These are phyloP conservation scores for Cryptophagus acutangulus DNA, from an alignment of 2,888 invertebrate genomes.

Conservation along the genomic window DNA sequence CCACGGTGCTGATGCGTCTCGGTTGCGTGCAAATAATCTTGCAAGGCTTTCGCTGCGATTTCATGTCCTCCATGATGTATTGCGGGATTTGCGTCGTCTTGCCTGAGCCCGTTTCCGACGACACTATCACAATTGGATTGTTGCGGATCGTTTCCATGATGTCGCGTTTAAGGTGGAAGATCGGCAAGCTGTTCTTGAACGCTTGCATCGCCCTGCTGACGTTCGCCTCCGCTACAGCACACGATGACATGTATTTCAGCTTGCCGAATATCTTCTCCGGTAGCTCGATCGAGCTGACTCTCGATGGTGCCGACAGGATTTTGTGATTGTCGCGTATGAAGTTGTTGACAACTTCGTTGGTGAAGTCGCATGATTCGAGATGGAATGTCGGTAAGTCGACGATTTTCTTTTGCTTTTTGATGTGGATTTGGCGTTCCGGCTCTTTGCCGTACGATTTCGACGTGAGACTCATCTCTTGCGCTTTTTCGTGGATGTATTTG, in stretches of 20 bases:
- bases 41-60: constrained; percentile 57
- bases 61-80: constrained; percentile 76
- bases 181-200: constrained; percentile 64
- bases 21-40: constrained; percentile 93
- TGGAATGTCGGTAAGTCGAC: constrained; percentile 27
- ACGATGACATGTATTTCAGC: constrained; percentile 37
- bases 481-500: constrained; percentile 72
- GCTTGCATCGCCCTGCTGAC: constrained; percentile 36
- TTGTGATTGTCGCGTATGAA: background rate
- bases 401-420: constrained; percentile 29
- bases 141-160: constrained; percentile 62
- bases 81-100: constrained; percentile 97
- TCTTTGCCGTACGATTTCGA: constrained; percentile 78
- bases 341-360: constrained; percentile 12
- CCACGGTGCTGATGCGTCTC: constrained; percentile 82
- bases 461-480: constrained; percentile 63
- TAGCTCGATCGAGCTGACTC: constrained; percentile 9
- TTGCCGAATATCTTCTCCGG: constrained; percentile 27
- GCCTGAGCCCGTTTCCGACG: constrained; percentile 87
- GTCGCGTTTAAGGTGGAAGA: constrained; percentile 60
- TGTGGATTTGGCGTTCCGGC: constrained; percentile 34
- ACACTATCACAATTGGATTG: constrained; percentile 69
- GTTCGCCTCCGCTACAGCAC: constrained; percentile 10
- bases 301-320: constrained; percentile 4
- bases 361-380: constrained; percentile 20